Percentiles rank a stretch among this genome's conserved stretches.
Evolutionary conservation across 2,888 invertebrate species (phyloP).

Genomic region (Tenthredo notha): DNA sequence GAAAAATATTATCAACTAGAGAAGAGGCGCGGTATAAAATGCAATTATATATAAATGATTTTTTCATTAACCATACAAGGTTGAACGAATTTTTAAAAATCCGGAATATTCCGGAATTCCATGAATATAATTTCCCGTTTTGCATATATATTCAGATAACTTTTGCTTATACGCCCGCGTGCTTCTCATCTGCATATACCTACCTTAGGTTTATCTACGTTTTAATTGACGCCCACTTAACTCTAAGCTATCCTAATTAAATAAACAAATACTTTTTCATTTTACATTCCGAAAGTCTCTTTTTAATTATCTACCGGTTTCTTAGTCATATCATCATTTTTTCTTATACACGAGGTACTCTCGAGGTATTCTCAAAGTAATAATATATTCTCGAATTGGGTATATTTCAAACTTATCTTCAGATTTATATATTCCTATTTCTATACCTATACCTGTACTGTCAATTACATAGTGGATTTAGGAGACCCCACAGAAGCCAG

Average conservation of each 20-base stretch:
- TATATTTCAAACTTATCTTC: too few species aligned
- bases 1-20: neutral
- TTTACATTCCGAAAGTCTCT: neutral
- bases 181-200: constrained; percentile 5
- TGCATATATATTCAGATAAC: constrained; percentile 4
- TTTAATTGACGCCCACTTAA: constrained; percentile 36
- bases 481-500: constrained; percentile 8
- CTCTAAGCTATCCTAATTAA: neutral
- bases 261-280: neutral
- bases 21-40: neutral
- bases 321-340: too few species aligned
- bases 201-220: neutral
- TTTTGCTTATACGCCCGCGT: neutral
- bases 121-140: neutral
- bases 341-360: too few species aligned
- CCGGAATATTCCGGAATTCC: neutral
- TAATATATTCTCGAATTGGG: too few species aligned
- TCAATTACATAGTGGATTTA: neutral
- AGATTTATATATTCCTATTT: neutral
- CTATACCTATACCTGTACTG: neutral
- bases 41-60: constrained; percentile 29
- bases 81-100: neutral
- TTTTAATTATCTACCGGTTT: too few species aligned
- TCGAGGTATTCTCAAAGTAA: too few species aligned
- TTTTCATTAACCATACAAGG: neutral